phyloP scores from a whole-genome alignment of 92 coral and sea anemone species.

The Scolanthus callimorphus region DNA sequence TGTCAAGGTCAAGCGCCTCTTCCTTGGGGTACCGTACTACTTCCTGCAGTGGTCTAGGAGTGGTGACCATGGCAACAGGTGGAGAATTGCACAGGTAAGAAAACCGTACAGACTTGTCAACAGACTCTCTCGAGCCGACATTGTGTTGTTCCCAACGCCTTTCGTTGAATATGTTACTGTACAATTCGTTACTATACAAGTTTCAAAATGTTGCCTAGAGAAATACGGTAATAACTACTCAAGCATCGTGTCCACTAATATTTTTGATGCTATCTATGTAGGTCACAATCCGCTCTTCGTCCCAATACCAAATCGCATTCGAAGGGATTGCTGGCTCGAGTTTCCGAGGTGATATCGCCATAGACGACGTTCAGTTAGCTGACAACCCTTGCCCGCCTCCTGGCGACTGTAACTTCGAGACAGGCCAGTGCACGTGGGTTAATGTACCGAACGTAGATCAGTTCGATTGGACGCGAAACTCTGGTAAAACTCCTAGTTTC shows the following conservation, averaged over 20 bases:
- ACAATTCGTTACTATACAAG: too few relatives aligned
- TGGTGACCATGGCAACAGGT: conserved; percentile 73
- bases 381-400: conserved; percentile 93
- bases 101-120: too few relatives aligned
- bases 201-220: too few relatives aligned
- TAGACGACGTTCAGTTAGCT: conserved; percentile 71
- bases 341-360: conserved; percentile 86
- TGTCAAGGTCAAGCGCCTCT: conserved; percentile 52
- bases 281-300: conserved; percentile 57
- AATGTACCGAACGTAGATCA: conserved; percentile 61
- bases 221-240: too few relatives aligned
- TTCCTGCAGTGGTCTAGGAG: conserved; percentile 80
- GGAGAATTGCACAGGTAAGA: conserved; percentile 81
- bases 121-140: too few relatives aligned
- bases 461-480: conserved; percentile 85
- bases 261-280: too few relatives aligned
- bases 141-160: too few relatives aligned
- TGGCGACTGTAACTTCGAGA: conserved; percentile 86
- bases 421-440: conserved; percentile 86
- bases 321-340: conserved; percentile 72
- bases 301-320: conserved; percentile 58
- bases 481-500: conserved; percentile 66
- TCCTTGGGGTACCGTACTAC: conserved; percentile 63
- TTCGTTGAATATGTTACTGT: too few relatives aligned
- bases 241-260: too few relatives aligned